Evolutionary conservation across 1,140 invertebrate species (phyloP).

Genomic region (Neotoxoptera formosana): DNA sequence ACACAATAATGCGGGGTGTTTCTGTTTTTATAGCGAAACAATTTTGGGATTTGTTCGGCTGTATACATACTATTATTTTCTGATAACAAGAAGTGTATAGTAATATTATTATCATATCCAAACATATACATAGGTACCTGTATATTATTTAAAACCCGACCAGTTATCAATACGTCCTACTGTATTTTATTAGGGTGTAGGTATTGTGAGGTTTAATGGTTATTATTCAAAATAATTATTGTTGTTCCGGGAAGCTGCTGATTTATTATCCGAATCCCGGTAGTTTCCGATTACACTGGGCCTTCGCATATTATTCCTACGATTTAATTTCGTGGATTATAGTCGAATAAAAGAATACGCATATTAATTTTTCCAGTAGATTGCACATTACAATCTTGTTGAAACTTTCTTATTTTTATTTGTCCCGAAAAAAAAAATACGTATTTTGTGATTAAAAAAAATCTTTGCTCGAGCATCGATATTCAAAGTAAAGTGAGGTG

Average conservation of each 20-base stretch:
- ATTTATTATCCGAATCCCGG: slow-evolving; percentile 15
- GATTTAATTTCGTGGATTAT: slow-evolving; percentile 4
- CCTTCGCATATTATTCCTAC: not conserved
- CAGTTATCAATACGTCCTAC: slow-evolving; percentile 9
- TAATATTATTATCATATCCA: not conserved
- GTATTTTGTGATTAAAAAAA: not conserved
- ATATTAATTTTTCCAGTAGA: not conserved
- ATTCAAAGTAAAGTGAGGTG: not conserved
- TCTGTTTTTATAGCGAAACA: not conserved
- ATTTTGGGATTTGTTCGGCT: not conserved
- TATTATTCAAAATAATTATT: slow-evolving; percentile 20
- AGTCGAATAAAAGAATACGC: not conserved
- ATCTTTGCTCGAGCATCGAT: not conserved
- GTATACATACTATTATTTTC: not conserved
- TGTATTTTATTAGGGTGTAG: slow-evolving; percentile 15
- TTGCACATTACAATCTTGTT: not conserved
- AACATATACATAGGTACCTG: not conserved
- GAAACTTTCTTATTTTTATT: not conserved
- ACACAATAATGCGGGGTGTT: not conserved
- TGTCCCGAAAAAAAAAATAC: not conserved
- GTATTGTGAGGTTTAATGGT: not conserved
- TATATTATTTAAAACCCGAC: not conserved
- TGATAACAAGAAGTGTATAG: not conserved
- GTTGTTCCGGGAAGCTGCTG: not conserved
- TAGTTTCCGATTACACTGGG: not conserved